Evolutionary conservation across 2,888 invertebrate species (phyloP), one percentile per base, ranked within the genome.

Genomic region (Trypoxylon attenuatum): DNA sequence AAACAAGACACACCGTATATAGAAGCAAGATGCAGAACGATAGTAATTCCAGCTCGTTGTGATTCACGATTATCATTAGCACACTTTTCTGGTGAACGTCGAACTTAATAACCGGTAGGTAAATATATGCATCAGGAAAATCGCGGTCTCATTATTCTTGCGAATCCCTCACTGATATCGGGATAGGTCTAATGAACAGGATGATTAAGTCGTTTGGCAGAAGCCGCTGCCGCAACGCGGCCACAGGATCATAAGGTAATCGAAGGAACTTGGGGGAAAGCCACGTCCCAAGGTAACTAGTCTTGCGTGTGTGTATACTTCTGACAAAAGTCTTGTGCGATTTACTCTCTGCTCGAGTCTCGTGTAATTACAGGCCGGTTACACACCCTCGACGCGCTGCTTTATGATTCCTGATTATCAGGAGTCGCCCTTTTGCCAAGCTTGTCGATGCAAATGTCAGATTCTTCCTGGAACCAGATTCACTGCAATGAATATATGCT

Each of bases 1-100:
- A n/a, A n/a, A n/a, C n/a, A n/a, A n/a, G n/a, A n/a, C n/a, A n/a
- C n/a, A n/a, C n/a, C n/a, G n/a, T n/a, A n/a, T n/a, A n/a, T n/a
- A n/a, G n/a, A n/a, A n/a, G n/a, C n/a, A n/a, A n/a, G n/a, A n/a
- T n/a, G n/a, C n/a, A n/a, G n/a, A n/a, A n/a, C n/a, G n/a, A n/a
- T n/a, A n/a, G n/a, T n/a, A n/a, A n/a, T n/a, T n/a, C n/a, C 51
- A 25, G 45, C 23, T 23, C 19, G 39, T 18, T 15, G 19, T 58
- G 62, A 72, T 55, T 71, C 68, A 61, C 61, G 47, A 21, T 55
- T 25, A 19, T 51, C 69, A 61, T 71, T 61, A 68, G 21, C 60
- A 61, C 52, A 39, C 13, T 63, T 60, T 58, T 69, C 2, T 5
- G 33, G 42, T 13, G 23, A 15, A 8, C 23, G 49, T 2, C 33